Percentiles rank a stretch among this genome's conserved stretches.
Evolutionary conservation across 2,797 vertebrate genomes (phyloP).

Genomic region (Ptychobarbus kaznakovi): DNA sequence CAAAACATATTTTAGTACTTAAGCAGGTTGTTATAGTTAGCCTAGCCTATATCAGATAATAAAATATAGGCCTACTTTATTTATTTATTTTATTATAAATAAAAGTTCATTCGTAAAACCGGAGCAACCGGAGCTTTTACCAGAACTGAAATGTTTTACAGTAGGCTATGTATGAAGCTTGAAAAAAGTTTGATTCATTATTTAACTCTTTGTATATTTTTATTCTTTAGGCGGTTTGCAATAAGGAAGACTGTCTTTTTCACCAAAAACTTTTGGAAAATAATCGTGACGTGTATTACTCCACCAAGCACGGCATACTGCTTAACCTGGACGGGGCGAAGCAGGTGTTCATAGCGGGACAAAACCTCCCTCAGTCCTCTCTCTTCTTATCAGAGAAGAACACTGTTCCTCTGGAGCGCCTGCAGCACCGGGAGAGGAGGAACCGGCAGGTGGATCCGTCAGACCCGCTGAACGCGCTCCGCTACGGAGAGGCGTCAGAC

Average conservation of each 20-base stretch:
- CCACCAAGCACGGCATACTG: slow-evolving; percentile 82
- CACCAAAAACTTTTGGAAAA: slow-evolving; percentile 90
- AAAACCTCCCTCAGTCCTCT: slow-evolving; percentile 86
- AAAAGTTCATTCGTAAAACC: neutral
- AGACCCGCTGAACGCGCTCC: slow-evolving; percentile 72
- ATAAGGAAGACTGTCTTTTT: slow-evolving; percentile 86
- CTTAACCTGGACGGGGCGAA: slow-evolving; percentile 89
- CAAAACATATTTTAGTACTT: neutral
- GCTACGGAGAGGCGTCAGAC: slow-evolving; percentile 73
- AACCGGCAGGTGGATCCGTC: slow-evolving; percentile 75
- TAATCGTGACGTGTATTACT: slow-evolving; percentile 90
- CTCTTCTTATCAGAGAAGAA: slow-evolving; percentile 91
- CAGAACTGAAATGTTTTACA: no score
- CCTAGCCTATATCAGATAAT: neutral
- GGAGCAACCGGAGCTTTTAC: no score
- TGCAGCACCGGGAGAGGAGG: slow-evolving; percentile 84
- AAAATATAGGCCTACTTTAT: neutral
- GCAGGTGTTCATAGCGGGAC: slow-evolving; percentile 78
- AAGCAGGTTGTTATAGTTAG: neutral
- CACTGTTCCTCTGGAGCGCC: slow-evolving; percentile 87
- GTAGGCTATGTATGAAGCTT: neutral
- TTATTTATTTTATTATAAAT: neutral
- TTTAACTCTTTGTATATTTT: neutral
- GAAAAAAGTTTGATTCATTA: neutral
- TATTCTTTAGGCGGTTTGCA: slow-evolving; percentile 81